phyloP scores from a whole-genome alignment of 2,113 vertebrate genomes.

The Dipodomys ordii region DNA sequence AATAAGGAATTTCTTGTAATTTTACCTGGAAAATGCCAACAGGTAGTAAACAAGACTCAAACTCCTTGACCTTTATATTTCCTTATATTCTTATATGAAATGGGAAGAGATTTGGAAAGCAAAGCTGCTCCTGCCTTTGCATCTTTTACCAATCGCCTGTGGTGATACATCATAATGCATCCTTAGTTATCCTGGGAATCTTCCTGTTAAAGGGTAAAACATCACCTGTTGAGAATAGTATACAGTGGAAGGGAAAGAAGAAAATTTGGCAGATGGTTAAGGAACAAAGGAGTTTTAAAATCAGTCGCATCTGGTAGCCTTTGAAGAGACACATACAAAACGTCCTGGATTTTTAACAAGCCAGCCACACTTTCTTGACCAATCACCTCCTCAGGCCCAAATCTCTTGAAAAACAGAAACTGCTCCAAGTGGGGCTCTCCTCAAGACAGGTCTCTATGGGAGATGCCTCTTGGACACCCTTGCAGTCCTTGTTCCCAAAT shows the following conservation, averaged over 20 bases:
- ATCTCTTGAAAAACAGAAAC: too few relatives aligned
- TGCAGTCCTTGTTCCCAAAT: too few relatives aligned
- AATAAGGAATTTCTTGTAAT: neutral
- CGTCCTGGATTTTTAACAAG: neutral
- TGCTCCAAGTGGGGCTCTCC: too few relatives aligned
- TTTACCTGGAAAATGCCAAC: neutral
- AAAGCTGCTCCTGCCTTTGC: neutral
- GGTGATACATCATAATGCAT: neutral
- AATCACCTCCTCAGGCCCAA: constrained; percentile 52
- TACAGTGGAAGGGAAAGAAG: constrained; percentile 59
- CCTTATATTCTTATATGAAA: neutral
- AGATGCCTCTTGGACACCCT: too few relatives aligned
- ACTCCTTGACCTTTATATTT: neutral
- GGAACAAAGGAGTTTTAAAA: constrained; percentile 51
- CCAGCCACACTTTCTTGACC: constrained; percentile 81
- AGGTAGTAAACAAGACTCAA: neutral
- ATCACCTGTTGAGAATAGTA: fast-evolving
- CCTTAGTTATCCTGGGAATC: constrained; percentile 22
- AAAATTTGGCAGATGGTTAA: constrained; percentile 9
- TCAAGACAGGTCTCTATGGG: too few relatives aligned
- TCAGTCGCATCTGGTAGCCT: constrained; percentile 22
- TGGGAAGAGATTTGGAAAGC: too few relatives aligned
- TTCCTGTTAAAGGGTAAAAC: neutral
- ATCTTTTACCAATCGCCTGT: fast-evolving
- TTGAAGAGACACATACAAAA: constrained; percentile 51